phyloP scores from a whole-genome alignment of 1,140 invertebrate species.

The Drosophila pseudoananassae region DNA sequence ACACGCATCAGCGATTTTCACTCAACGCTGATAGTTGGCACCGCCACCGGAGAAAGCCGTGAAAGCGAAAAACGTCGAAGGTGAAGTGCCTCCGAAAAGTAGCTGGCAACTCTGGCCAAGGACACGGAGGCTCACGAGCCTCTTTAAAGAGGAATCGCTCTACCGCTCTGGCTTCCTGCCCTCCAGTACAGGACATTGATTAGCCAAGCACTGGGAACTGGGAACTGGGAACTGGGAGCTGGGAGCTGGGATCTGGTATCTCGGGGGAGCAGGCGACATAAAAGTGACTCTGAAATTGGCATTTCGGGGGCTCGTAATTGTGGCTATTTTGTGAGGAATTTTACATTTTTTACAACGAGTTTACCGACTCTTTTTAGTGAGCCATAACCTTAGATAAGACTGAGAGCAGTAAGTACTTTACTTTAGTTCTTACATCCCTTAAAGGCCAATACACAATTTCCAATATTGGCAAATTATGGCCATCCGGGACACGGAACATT shows the following conservation, averaged over 20 bases:
- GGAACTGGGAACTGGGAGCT: conserved; percentile 23
- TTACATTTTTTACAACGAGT: conserved; percentile 1
- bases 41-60: conserved; percentile 25
- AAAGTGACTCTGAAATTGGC: conserved; percentile 11
- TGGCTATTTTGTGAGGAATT: conserved; percentile 5
- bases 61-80: conserved; percentile 17
- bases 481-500: conserved; percentile 36
- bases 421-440: background rate
- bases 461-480: conserved; percentile 13
- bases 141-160: conserved; percentile 4
- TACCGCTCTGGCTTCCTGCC: conserved; percentile 4
- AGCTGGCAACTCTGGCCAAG: conserved; percentile 46
- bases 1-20: conserved; percentile 76
- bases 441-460: background rate
- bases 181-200: conserved; percentile 57
- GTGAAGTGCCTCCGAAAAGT: conserved; percentile 49
- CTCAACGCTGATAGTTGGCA: conserved; percentile 74
- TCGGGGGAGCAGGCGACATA: conserved; percentile 18
- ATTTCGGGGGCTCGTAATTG: background rate
- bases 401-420: background rate
- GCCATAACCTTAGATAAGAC: background rate
- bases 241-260: conserved; percentile 2
- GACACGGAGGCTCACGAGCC: conserved; percentile 8
- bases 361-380: background rate
- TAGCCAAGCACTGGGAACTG: conserved; percentile 54